Evolutionary conservation across 2,113 vertebrate genomes (phyloP).

Genomic region (Burhinus bistriatus): DNA sequence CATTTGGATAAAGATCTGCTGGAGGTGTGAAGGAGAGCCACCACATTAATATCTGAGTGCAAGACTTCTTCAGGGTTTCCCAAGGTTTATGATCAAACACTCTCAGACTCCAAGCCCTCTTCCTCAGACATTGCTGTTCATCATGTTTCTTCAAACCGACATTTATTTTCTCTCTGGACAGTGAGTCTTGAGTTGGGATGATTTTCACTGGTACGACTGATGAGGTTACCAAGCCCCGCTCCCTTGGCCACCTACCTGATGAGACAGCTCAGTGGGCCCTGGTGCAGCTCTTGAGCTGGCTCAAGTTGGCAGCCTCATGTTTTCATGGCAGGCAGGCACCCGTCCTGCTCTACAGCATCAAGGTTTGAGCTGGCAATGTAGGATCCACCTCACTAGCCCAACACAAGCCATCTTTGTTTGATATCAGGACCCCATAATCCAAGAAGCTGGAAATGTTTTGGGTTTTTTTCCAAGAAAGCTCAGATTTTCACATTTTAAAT

Average conservation of each 20-base stretch:
- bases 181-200: neutral
- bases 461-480: neutral
- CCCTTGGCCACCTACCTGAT: neutral
- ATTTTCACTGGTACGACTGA: fast-evolving
- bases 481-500: neutral
- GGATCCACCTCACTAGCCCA: neutral
- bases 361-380: neutral
- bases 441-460: neutral
- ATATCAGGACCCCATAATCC: neutral
- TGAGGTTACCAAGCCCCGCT: neutral
- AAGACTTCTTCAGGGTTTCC: neutral
- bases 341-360: neutral
- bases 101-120: neutral
- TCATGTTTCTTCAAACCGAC: neutral
- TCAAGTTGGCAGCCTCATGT: fast-evolving
- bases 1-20: neutral
- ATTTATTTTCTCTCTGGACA: neutral
- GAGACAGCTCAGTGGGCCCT: fast-evolving
- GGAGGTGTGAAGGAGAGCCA: neutral
- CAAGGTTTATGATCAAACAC: neutral
- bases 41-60: neutral
- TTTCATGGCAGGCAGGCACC: neutral
- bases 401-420: neutral
- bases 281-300: neutral
- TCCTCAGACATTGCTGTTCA: neutral